Percentiles rank a stretch among this genome's conserved stretches.
Conservation (phyloP, 2,113 vertebrate genomes). For the Podarcis muralis region DNA sequence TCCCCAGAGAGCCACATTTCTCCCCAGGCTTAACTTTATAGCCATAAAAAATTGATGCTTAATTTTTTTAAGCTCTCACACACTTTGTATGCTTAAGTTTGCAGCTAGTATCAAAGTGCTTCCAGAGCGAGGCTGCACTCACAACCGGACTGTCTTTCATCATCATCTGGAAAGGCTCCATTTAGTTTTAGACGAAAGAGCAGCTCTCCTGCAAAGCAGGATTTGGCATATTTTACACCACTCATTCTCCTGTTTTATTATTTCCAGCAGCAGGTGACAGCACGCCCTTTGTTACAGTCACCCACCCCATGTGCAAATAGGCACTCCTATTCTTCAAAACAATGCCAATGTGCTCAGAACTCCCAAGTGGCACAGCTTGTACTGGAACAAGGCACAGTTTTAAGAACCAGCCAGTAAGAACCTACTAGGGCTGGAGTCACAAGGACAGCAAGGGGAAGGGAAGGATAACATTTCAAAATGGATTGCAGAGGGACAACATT, state of each 20-base stretch:
- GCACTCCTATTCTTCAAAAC: not conserved
- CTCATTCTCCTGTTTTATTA: not conserved
- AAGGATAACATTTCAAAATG: not conserved
- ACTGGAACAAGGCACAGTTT: not conserved
- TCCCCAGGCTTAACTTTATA: not conserved
- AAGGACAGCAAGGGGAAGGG: not conserved
- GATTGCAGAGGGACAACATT: not conserved
- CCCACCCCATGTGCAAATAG: not conserved
- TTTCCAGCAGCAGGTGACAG: not conserved
- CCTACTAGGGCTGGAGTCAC: not conserved
- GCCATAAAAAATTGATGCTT: not conserved
- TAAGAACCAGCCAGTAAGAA: not conserved
- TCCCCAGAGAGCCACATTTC: too few species aligned
- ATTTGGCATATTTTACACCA: not conserved
- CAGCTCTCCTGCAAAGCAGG: not conserved
- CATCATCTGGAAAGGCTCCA: not conserved
- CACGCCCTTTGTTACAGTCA: not conserved
- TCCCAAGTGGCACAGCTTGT: not conserved
- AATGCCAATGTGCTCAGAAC: not conserved
- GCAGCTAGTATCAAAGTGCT: not conserved
- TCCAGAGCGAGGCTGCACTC: not conserved
- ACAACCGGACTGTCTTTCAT: not conserved
- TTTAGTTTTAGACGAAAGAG: not conserved
- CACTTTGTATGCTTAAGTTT: not conserved
- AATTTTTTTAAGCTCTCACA: not conserved